Conservation (phyloP, 2,797 vertebrate species). For the Chelidonichthys spinosus region DNA sequence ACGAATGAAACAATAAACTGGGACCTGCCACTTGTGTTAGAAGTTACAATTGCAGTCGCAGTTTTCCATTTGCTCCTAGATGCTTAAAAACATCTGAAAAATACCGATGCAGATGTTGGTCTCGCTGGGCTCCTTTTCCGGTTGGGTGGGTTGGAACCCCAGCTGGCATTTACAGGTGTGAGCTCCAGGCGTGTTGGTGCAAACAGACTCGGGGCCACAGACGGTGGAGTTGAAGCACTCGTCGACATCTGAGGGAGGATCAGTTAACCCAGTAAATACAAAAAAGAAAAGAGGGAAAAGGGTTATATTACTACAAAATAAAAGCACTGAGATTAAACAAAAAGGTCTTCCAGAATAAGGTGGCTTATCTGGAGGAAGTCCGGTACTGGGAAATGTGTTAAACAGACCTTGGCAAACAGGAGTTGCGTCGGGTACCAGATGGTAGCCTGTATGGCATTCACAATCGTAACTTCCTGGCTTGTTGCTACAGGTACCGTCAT, state of each 20-base stretch:
- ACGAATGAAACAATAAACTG: not conserved
- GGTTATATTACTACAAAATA: not conserved
- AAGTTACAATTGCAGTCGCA: not conserved
- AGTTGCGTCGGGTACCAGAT: rapidly evolving
- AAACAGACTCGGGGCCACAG: constrained; percentile 61
- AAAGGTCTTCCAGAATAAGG: not conserved
- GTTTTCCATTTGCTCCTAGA: not conserved
- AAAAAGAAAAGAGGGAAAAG: not conserved
- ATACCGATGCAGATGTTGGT: constrained; percentile 70
- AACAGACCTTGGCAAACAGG: constrained; percentile 57
- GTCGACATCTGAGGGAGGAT: constrained; percentile 58
- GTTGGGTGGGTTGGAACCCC: constrained; percentile 38
- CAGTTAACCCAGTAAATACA: not conserved
- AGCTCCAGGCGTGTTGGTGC: constrained; percentile 50
- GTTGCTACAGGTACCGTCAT: constrained; percentile 40
- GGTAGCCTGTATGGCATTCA: constrained; percentile 39
- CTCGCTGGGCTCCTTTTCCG: not conserved
- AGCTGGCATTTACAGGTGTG: constrained; percentile 37
- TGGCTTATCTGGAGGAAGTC: too few relatives aligned
- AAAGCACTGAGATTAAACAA: not conserved
- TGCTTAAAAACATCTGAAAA: not conserved
- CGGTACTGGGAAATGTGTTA: too few relatives aligned
- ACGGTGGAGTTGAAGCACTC: constrained; percentile 60
- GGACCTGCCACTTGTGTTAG: not conserved
- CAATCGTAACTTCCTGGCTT: constrained; percentile 36